Percentiles rank a stretch among this genome's conserved stretches.
These are phyloP conservation scores for Acropora yongei DNA, from an alignment of 64 coral and sea anemone species.

Conservation along the genomic window DNA sequence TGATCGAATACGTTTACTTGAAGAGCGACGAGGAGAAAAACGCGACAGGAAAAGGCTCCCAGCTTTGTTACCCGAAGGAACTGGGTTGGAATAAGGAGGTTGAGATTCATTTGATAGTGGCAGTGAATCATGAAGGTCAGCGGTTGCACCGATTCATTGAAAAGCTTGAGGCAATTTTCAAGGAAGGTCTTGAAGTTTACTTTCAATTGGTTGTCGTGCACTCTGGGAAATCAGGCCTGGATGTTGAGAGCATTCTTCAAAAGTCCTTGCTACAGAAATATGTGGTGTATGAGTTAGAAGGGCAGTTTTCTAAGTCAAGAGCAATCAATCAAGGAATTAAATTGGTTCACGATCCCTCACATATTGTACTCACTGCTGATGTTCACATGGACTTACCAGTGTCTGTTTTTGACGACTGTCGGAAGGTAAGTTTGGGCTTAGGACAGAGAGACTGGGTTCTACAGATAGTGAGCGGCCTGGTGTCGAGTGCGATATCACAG, in stretches of 20 bases:
- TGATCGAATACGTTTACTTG: constrained; percentile 45
- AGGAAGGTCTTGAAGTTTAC: constrained; percentile 44
- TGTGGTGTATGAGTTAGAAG: constrained; percentile 16
- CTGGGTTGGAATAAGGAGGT: constrained; percentile 41
- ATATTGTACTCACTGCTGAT: constrained; percentile 42
- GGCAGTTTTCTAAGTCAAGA: constrained; percentile 18
- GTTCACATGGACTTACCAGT: constrained; percentile 56
- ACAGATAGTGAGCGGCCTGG: not conserved
- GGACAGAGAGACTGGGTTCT: not conserved
- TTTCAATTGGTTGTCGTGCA: constrained; percentile 38
- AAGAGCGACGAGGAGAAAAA: not conserved
- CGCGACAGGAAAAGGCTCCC: not conserved
- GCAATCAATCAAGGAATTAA: constrained; percentile 47
- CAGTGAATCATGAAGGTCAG: constrained; percentile 29
- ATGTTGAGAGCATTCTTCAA: constrained; percentile 20
- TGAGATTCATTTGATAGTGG: constrained; percentile 23
- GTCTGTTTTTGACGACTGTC: constrained; percentile 56
- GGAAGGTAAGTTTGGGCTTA: constrained; percentile 13
- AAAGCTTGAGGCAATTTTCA: constrained; percentile 21
- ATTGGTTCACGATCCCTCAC: constrained; percentile 21
- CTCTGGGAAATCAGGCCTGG: constrained; percentile 6
- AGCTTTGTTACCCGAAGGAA: constrained; percentile 42
- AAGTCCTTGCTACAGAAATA: constrained; percentile 28
- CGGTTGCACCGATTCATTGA: constrained; percentile 42
- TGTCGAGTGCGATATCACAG: too few relatives aligned